A percentile compares a stretch with the other conserved stretches of the same genome.
Evolutionary conservation across 64 coral and sea anemone species (phyloP).

Genomic region (Pocillopora damicornis): DNA sequence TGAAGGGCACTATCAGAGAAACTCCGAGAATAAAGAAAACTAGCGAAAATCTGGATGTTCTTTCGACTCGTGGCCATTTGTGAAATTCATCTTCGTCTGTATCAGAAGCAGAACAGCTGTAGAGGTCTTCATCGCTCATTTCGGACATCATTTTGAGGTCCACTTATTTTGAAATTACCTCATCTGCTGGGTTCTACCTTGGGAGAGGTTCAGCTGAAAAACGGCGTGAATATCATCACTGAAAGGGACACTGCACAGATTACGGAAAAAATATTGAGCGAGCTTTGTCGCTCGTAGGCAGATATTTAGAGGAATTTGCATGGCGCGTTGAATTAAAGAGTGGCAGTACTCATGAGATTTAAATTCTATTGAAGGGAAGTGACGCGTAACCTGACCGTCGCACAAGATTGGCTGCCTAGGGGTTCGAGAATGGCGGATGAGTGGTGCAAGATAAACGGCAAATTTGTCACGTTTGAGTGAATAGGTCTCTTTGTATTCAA

Average conservation of each 20-base stretch:
- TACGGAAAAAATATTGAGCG: neutral
- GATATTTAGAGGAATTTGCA: neutral
- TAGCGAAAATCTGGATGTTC: neutral
- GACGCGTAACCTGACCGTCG: neutral
- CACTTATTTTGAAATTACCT: neutral
- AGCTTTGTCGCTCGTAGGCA: neutral
- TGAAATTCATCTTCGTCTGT: neutral
- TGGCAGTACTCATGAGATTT: conserved; percentile 7
- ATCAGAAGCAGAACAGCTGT: conserved; percentile 16
- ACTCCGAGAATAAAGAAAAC: conserved; percentile 60
- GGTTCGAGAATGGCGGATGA: neutral
- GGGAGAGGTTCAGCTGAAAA: neutral
- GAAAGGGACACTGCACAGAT: neutral
- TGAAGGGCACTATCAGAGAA: conserved; percentile 42
- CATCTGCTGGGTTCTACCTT: neutral
- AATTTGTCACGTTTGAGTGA: neutral
- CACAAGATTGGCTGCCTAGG: neutral
- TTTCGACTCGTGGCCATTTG: neutral
- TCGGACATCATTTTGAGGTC: conserved; percentile 14
- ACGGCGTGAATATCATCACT: neutral
- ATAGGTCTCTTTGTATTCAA: too few relatives aligned
- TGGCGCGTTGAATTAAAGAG: neutral
- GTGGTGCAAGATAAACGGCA: neutral
- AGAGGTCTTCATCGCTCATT: neutral
- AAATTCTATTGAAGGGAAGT: neutral